These are phyloP conservation scores for Xiphorhynchus erythropygius DNA, from an alignment of 2,797 vertebrate genomes.

Conservation along the genomic window DNA sequence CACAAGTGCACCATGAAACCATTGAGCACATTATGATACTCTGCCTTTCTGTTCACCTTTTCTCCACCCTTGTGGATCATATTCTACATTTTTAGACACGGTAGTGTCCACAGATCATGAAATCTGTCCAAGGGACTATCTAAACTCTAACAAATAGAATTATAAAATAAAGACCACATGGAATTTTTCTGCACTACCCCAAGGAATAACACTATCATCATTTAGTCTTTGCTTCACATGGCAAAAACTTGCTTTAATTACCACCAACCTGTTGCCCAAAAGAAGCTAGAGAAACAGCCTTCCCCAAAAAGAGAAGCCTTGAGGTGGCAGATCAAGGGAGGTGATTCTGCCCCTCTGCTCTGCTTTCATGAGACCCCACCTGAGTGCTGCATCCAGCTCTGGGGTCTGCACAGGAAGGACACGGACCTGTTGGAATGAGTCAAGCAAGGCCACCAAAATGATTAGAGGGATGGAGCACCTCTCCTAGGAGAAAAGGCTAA, in stretches of 20 bases:
- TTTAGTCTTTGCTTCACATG: neutral
- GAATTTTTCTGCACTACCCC: neutral
- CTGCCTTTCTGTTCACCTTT: neutral
- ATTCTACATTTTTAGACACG: neutral
- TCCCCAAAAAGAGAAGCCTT: neutral
- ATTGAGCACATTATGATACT: neutral
- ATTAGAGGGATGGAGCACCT: neutral
- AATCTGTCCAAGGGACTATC: neutral
- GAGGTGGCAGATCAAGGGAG: neutral
- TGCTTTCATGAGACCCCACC: neutral
- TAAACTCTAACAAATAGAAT: neutral
- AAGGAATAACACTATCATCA: neutral
- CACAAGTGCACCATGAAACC: neutral
- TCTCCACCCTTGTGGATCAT: neutral
- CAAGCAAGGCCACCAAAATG: neutral
- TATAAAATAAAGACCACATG: neutral
- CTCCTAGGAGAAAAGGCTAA: neutral
- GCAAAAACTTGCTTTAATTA: neutral
- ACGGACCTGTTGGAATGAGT: fast-evolving
- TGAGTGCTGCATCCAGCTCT: neutral
- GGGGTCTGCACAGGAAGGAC: neutral
- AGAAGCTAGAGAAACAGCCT: neutral
- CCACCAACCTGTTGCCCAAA: neutral
- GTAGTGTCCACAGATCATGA: neutral
- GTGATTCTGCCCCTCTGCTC: neutral